Evolutionary conservation across 2,888 invertebrate genomes (phyloP).

Genomic region (Ormyrus thymus): DNA sequence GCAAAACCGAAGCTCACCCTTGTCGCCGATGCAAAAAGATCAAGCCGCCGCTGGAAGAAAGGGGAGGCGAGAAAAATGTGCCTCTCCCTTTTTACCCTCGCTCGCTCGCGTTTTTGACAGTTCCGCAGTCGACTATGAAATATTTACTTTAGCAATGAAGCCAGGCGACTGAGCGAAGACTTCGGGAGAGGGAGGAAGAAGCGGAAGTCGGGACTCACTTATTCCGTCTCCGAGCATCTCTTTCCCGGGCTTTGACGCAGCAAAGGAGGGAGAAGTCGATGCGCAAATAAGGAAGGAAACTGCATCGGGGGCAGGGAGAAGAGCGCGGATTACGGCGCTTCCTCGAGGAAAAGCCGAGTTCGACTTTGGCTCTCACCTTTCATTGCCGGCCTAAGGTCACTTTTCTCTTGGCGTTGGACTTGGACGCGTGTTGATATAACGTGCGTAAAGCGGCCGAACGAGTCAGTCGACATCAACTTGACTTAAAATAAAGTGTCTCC

Average conservation of each 20-base stretch:
- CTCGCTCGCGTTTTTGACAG: constrained; percentile 36
- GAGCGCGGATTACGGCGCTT: constrained; percentile 68
- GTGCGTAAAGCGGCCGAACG: no score
- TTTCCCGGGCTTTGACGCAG: constrained; percentile 39
- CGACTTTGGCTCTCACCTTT: no score
- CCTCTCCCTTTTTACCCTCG: constrained; percentile 59
- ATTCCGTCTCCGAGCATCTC: constrained; percentile 49
- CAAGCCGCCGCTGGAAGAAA: no score
- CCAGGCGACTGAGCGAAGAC: constrained; percentile 65
- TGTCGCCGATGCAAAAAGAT: no score
- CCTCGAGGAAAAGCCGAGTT: constrained; percentile 59
- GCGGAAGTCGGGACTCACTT: constrained; percentile 48
- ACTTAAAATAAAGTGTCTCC: no score
- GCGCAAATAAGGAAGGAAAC: constrained; percentile 69
- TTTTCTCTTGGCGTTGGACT: no score
- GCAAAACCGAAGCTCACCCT: no score
- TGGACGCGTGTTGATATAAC: no score
- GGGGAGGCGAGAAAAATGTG: constrained; percentile 7
- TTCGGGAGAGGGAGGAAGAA: constrained; percentile 7
- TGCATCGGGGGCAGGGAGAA: constrained; percentile 55
- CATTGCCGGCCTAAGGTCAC: no score
- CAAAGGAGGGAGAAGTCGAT: constrained; percentile 64
- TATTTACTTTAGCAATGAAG: constrained; percentile 75
- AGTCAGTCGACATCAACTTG: no score
- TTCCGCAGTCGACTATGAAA: constrained; percentile 71